Conservation (phyloP, 2,113 vertebrate genomes). For the Jacana jacana region DNA sequence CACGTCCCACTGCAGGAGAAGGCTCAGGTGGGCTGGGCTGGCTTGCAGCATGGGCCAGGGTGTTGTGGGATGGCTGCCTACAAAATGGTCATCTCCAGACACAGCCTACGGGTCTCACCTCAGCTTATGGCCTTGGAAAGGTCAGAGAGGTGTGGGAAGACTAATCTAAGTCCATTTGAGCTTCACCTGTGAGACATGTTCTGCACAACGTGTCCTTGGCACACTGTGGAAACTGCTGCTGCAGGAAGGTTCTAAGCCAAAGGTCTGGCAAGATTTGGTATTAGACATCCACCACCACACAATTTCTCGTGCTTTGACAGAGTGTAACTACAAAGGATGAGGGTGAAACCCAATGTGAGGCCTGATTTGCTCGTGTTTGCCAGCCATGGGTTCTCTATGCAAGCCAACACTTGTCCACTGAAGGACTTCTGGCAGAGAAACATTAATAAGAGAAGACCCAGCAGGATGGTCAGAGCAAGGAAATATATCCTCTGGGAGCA, state of each 20-base stretch:
- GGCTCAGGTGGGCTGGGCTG: neutral
- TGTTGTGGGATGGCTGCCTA: rapidly evolving
- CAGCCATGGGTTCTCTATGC: neutral
- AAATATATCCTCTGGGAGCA: neutral
- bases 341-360: neutral
- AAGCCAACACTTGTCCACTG: neutral
- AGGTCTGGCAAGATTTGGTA: neutral
- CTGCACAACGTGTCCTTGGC: neutral
- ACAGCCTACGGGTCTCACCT: neutral
- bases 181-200: neutral
- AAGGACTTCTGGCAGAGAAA: neutral
- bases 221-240: neutral
- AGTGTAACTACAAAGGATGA: neutral
- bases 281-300: neutral
- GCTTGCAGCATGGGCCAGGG: neutral
- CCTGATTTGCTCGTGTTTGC: neutral
- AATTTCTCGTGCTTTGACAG: neutral
- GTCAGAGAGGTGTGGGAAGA: neutral
- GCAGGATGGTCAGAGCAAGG: neutral
- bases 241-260: neutral
- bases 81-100: neutral
- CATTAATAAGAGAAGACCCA: neutral
- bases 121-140: neutral
- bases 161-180: neutral
- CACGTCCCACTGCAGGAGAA: neutral